Conservation (phyloP, 1,140 invertebrate genomes). For the Ostrea edulis region DNA sequence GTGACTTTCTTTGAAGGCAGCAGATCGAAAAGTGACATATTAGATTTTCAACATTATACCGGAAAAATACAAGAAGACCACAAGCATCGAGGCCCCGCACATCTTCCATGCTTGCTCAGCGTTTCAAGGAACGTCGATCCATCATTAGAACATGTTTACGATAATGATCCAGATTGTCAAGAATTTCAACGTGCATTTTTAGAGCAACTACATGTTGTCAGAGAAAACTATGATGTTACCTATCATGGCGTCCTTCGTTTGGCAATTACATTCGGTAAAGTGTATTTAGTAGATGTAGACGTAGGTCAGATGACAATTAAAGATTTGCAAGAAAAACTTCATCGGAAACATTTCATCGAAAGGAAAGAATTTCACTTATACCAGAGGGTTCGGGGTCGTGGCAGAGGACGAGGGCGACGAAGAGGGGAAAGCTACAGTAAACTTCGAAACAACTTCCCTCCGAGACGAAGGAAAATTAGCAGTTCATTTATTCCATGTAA, state of each 20-base stretch:
- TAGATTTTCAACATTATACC: neutral
- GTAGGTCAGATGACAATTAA: neutral
- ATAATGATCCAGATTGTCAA: neutral
- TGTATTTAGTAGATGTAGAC: constrained; percentile 33
- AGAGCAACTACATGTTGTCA: constrained; percentile 21
- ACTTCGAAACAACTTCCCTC: neutral
- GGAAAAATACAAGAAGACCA: neutral
- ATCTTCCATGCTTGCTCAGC: neutral
- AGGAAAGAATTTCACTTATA: neutral
- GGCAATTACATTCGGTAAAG: constrained; percentile 35
- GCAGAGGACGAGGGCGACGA: neutral
- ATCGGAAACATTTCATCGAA: neutral
- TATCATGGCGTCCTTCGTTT: constrained; percentile 36
- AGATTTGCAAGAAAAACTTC: constrained; percentile 16
- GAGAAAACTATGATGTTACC: constrained; percentile 39
- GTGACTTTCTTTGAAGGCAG: constrained; percentile 15
- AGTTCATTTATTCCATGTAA: constrained; percentile 36
- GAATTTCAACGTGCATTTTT: constrained; percentile 26
- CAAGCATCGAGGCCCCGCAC: neutral
- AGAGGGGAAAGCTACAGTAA: neutral
- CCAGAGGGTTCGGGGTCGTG: neutral
- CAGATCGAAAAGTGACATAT: neutral
- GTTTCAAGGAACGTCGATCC: neutral
- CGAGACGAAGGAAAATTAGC: constrained; percentile 5
- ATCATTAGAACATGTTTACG: constrained; percentile 6